Base-by-base conservation (phyloP, 2,888 invertebrate species). In the Spodoptera picta region DNA sequence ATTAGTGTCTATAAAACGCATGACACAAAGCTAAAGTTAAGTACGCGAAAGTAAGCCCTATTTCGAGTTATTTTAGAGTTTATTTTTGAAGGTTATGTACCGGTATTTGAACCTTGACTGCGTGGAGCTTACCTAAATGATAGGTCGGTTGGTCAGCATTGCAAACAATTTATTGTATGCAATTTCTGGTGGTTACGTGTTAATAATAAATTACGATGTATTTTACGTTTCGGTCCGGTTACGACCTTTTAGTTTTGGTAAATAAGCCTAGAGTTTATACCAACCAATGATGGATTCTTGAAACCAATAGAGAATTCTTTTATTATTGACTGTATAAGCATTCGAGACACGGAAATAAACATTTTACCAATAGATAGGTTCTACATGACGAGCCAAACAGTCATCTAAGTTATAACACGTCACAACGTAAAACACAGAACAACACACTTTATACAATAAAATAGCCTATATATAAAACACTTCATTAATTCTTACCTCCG, bases 1-100 rank as follows among this genome's bases (percentile, higher is more conserved):
- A 81, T 81, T 81, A 69, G 66, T 72, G 73, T 54, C 49, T 53
- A 49, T 49, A 50, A 58, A 79, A 76, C 70, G 65, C 69, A 53
- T 66, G 56, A 48, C 54, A 56, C 57, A 61, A 57, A 52, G n/a
- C 19, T 36, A 11, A 7, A 56, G 10, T 9, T 23, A 2, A 12
- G 14, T 56, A 60, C 50, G 44, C 65, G 24, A 24, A 72, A 62
- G 65, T 69, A 46, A 46, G 41, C 62, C 56, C 41, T 67, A 66
- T 53, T 11, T 0, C 1, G 36, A 0, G 11, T 50, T 14, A 4
- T 36, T 7, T 51, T 64, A 55, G 49, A 47, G 27, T 27, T 19
- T 36, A 12, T 60, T 68, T 68, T 60, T 7, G 48, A 36, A 24
- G n/a, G 51, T 50, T 3, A 50, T 7, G 7, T 24, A 11, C 46